Conservation (phyloP, 1,140 invertebrate genomes). For the Heliconius melpomene region DNA sequence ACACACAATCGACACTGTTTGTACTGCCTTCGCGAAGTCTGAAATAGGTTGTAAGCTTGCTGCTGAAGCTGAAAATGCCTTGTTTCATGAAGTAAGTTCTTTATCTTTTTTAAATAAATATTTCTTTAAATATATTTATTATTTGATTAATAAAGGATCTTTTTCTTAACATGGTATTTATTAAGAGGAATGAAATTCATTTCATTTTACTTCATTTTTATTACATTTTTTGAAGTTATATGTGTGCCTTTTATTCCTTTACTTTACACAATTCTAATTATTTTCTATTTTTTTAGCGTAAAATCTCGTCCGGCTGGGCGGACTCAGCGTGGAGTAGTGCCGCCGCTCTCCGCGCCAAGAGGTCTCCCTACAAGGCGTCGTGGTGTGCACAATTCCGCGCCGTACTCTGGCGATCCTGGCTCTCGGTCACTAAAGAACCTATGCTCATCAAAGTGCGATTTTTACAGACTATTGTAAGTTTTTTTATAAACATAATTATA, state of each 20-base stretch:
- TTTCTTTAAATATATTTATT: not conserved
- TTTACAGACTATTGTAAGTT: constrained; percentile 92
- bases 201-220: no score
- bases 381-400: constrained; percentile 95
- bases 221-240: no score
- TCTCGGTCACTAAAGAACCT: constrained; percentile 94
- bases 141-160: not conserved
- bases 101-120: not conserved
- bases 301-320: constrained; percentile 66
- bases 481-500: no score
- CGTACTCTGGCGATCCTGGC: constrained; percentile 94
- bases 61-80: constrained; percentile 78
- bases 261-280: not conserved
- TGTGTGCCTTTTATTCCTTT: not conserved
- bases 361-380: constrained; percentile 89
- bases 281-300: constrained; percentile 50
- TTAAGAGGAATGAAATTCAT: no score
- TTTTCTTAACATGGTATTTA: no score
- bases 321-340: constrained; percentile 66
- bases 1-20: constrained; percentile 89
- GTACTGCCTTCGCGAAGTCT: constrained; percentile 86
- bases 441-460: constrained; percentile 93
- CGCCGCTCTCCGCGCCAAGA: constrained; percentile 48
- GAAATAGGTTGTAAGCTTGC: constrained; percentile 83
- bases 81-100: constrained; percentile 62